These are phyloP conservation scores for Zaprionus vittiger DNA, from an alignment of 1,140 invertebrate genomes.

Conservation along the genomic window DNA sequence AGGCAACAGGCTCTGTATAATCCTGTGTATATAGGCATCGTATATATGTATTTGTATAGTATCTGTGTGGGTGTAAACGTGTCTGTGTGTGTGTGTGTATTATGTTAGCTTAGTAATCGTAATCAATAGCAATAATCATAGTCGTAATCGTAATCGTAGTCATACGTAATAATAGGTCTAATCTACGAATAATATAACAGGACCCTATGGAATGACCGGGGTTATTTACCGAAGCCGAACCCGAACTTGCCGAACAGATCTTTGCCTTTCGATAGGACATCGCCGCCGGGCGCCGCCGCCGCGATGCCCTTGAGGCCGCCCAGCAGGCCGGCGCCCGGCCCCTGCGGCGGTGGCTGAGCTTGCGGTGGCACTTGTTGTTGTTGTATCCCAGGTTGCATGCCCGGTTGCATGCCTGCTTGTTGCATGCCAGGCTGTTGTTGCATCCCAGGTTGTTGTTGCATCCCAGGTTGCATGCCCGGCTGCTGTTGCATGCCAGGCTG, in stretches of 20 bases:
- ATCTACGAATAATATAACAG: constrained; percentile 83
- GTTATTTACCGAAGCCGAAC: constrained; percentile 90
- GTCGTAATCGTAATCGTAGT: constrained; percentile 74
- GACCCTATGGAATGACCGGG: constrained; percentile 84
- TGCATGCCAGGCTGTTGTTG: constrained; percentile 23
- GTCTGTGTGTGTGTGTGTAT: constrained; percentile 22
- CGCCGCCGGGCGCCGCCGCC: constrained; percentile 92
- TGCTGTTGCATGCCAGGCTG: constrained; percentile 73
- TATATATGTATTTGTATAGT: constrained; percentile 28
- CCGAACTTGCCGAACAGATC: constrained; percentile 97
- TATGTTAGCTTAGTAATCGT: constrained; percentile 74
- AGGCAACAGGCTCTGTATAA: background rate
- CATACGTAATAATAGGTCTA: constrained; percentile 74
- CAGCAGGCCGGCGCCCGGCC: constrained; percentile 79
- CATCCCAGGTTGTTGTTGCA: constrained; percentile 24
- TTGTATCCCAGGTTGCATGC: constrained; percentile 57
- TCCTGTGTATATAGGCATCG: background rate
- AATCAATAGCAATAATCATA: constrained; percentile 75
- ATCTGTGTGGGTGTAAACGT: constrained; percentile 26
- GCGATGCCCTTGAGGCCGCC: constrained; percentile 85
- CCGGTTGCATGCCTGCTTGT: constrained; percentile 41
- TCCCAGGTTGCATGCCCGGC: constrained; percentile 62
- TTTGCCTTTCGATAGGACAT: constrained; percentile 94
- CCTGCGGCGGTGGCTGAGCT: constrained; percentile 83
- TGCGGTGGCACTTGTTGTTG: constrained; percentile 84